Evolutionary conservation across 2,888 invertebrate species (phyloP).

Genomic region (Coleophora deauratella): DNA sequence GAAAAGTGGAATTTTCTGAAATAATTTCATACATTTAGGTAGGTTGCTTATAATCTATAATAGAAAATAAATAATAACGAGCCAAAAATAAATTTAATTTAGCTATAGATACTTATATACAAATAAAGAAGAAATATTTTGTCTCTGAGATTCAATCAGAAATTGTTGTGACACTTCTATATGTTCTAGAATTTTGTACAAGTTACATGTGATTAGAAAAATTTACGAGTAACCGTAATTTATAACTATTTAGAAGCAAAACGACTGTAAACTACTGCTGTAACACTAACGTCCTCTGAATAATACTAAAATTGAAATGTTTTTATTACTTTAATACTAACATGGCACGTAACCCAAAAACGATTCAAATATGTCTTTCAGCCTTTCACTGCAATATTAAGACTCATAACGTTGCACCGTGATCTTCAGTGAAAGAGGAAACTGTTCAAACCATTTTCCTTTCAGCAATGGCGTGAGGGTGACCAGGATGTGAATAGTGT

Average conservation of each 20-base stretch:
- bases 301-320: conserved; percentile 40
- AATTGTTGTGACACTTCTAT: conserved; percentile 34
- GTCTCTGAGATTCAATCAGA: conserved; percentile 57
- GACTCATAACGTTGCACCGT: conserved; percentile 24
- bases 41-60: conserved; percentile 27
- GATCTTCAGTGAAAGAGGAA: conserved; percentile 1
- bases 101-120: conserved; percentile 34
- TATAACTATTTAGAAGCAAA: too few species aligned
- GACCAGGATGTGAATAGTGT: conserved; percentile 73
- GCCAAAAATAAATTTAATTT: conserved; percentile 25
- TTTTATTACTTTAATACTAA: conserved; percentile 54
- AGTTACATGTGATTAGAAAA: too few species aligned
- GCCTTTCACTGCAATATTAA: conserved; percentile 53
- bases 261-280: conserved; percentile 31
- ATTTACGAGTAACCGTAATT: too few species aligned
- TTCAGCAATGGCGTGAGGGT: conserved; percentile 70
- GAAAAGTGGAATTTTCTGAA: too few species aligned
- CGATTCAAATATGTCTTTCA: conserved; percentile 59
- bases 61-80: conserved; percentile 31
- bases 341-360: conserved; percentile 68
- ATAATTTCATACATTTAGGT: too few species aligned
- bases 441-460: conserved; percentile 52
- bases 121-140: conserved; percentile 31
- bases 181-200: conserved; percentile 3
- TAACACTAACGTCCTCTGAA: conserved; percentile 36